Percentiles rank a stretch among this genome's conserved stretches.
phyloP scores from a whole-genome alignment of 2,797 vertebrate species.

The Setipinna tenuifilis region DNA sequence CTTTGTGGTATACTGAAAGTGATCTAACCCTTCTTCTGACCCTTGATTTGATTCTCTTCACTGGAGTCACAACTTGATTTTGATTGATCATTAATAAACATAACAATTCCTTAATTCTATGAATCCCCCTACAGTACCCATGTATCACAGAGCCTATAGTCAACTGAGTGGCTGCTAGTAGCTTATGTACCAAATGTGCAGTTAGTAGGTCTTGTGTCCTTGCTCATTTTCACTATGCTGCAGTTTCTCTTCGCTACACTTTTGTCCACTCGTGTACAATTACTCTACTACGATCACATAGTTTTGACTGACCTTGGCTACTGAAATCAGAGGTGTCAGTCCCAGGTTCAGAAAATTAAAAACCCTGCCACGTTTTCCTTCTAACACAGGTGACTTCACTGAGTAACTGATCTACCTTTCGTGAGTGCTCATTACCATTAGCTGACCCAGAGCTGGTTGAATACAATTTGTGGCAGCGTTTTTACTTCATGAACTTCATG shows the following conservation, averaged over 20 bases:
- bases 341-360: no score
- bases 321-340: no score
- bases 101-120: neutral
- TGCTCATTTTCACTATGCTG: neutral
- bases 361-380: no score
- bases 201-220: neutral
- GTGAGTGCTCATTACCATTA: no score
- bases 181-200: neutral
- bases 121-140: neutral
- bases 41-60: neutral
- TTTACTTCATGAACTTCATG: no score
- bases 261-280: neutral
- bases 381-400: no score
- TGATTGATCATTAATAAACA: neutral
- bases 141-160: neutral
- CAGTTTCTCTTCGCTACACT: neutral
- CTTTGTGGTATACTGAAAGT: neutral
- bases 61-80: neutral
- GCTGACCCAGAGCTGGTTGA: no score
- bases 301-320: neutral
- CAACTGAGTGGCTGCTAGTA: neutral
- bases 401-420: no score
- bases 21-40: neutral
- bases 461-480: no score
- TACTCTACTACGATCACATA: neutral